Evolutionary conservation across 2,888 invertebrate species (phyloP).

Genomic region (Dermolepida albohirtum): DNA sequence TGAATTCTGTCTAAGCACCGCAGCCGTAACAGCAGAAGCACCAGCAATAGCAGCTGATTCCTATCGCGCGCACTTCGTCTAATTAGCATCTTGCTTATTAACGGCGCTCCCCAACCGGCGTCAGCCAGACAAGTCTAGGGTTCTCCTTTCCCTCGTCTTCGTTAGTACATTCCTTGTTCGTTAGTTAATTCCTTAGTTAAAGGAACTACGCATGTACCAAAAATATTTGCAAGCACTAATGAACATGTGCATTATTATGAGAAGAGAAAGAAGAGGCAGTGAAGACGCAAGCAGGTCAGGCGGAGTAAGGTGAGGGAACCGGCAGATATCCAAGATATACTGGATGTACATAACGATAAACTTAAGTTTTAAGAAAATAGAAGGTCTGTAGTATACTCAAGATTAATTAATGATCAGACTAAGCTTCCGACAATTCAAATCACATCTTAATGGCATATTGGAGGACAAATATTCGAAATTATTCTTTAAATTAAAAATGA

Average conservation of each 20-base stretch:
- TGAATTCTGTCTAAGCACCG: constrained; percentile 5
- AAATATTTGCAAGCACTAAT: constrained; percentile 53
- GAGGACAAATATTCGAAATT: not conserved
- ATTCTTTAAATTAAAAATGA: constrained; percentile 8
- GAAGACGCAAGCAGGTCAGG: constrained; percentile 4
- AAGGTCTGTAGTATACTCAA: constrained; percentile 37
- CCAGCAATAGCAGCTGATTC: constrained; percentile 45
- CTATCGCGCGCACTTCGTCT: constrained; percentile 47
- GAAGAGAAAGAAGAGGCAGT: constrained; percentile 24
- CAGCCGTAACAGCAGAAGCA: constrained; percentile 30
- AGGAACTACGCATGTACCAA: constrained; percentile 52
- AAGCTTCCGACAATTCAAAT: constrained; percentile 40
- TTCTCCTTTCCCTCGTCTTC: constrained; percentile 49
- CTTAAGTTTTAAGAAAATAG: constrained; percentile 28
- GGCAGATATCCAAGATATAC: constrained; percentile 30
- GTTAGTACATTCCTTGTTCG: constrained; percentile 53
- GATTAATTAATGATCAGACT: constrained; percentile 42
- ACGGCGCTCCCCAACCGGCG: constrained; percentile 44
- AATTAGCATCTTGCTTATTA: constrained; percentile 52
- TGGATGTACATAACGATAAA: constrained; percentile 15
- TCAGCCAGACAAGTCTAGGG: constrained; percentile 44
- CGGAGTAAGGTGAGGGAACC: constrained; percentile 15
- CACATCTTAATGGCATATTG: not conserved
- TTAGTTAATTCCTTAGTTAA: constrained; percentile 53
- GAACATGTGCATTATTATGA: constrained; percentile 49